Percentiles rank a stretch among this genome's conserved stretches.
Conservation (phyloP, 2,888 invertebrate genomes). For the Hymenopus coronatus region DNA sequence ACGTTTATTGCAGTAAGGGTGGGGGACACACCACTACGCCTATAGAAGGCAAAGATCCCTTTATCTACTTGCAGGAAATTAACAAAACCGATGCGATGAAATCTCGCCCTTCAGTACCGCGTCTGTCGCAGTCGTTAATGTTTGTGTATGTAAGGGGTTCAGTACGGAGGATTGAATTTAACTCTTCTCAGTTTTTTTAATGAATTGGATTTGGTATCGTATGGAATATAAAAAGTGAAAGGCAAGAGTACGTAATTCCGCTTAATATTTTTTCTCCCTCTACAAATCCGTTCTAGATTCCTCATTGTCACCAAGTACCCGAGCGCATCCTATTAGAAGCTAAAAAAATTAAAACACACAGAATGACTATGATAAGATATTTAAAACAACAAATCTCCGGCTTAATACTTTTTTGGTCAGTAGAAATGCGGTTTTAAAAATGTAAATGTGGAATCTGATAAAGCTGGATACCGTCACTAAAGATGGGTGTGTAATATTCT, state of each 20-base stretch:
- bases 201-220: neutral
- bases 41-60: neutral
- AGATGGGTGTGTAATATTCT: neutral
- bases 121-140: neutral
- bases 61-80: slow-evolving; percentile 29
- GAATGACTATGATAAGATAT: neutral
- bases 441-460: neutral
- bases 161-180: neutral
- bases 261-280: neutral
- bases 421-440: neutral
- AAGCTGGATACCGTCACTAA: neutral
- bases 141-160: neutral
- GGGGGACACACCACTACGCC: neutral
- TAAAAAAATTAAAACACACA: neutral
- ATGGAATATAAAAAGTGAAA: neutral
- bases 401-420: neutral
- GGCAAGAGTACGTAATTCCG: neutral
- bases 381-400: neutral
- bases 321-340: neutral
- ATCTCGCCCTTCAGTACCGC: neutral
- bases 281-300: neutral
- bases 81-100: slow-evolving; percentile 28
- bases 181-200: neutral
- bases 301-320: neutral
- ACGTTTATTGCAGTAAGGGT: neutral